Evolutionary conservation across 2,797 vertebrate species (phyloP).

Genomic region (Hozukius guyotensis): DNA sequence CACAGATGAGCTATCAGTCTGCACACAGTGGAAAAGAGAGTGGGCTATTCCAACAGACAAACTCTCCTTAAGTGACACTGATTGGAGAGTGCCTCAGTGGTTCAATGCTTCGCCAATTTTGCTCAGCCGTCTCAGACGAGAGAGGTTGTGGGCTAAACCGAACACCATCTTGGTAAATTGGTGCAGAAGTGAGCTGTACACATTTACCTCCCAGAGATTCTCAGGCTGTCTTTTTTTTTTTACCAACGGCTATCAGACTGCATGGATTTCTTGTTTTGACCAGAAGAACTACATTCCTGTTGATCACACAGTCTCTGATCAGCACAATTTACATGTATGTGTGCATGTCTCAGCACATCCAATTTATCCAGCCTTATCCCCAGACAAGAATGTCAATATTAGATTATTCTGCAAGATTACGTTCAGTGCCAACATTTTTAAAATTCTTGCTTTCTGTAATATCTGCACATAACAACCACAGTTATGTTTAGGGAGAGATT

Average conservation of each 20-base stretch:
- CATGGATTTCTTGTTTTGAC: neutral
- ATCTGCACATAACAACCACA: neutral
- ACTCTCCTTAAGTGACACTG: neutral
- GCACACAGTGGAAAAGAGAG: neutral
- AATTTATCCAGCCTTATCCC: neutral
- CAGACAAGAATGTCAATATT: neutral
- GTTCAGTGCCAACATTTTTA: neutral
- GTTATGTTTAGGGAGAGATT: neutral
- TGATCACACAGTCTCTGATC: neutral
- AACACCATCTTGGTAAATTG: neutral
- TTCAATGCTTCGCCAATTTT: conserved; percentile 12
- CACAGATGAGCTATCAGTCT: conserved; percentile 24
- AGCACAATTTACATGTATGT: neutral
- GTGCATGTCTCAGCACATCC: too few species aligned
- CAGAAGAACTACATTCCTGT: neutral
- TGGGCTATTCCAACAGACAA: neutral
- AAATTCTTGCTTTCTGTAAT: neutral
- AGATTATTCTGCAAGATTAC: neutral
- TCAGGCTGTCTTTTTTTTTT: conserved; percentile 1
- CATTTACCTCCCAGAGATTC: neutral
- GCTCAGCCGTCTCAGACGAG: neutral
- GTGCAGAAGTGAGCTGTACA: neutral
- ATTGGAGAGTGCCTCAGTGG: neutral
- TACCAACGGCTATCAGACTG: neutral
- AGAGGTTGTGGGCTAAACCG: neutral